Evolutionary conservation across 1,140 invertebrate genomes (phyloP), one percentile per base, ranked within the genome.

Genomic region (Pristionchus pacificus): DNA sequence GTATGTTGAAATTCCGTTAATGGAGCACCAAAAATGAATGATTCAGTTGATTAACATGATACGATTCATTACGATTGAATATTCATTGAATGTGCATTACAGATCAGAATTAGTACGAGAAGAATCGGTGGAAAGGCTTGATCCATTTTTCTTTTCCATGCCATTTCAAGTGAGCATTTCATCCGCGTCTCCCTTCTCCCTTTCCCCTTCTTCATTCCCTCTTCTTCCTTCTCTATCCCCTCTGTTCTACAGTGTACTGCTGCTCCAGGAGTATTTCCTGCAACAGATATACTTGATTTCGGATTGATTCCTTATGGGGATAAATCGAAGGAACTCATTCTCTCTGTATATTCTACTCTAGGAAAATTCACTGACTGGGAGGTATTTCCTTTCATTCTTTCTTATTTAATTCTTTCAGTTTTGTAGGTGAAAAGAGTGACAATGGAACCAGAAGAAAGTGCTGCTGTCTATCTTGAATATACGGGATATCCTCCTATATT

Each of bases 251-350:
- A n/a, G n/a, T n/a, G n/a, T n/a, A n/a, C n/a, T n/a, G n/a, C n/a
- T 49, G 38, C 38, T 10, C 38, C 6, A 6, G 90, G 91, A 65
- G 87, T 93, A 65, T 92, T 91, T 85, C 88, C 89, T 59, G 88
- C 90, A 49, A 88, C 89, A 78, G 91, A 92, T 71, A 85, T 89
- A 71, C 87, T 93, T 38, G 91, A 93, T 86, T 92, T 94, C 86
- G 92, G 92, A 74, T 87, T 91, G 75, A 86, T 91, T 61, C 70
- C 84, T 89, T 77, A 90, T 29, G 70, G 73, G 3, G 64, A 74
- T 6, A 49, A 62, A 71, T 66, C 62, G 25, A 57, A 65, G 24
- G 38, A 58, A 0, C 59, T 55, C 30, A 33, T 58, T 6, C 71
- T 74, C 57, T 74, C 70, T 2, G 70, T 66, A 30, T 68, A 57